Base-by-base conservation (phyloP, 1,140 invertebrate species). In the Calephelis nemesis region DNA sequence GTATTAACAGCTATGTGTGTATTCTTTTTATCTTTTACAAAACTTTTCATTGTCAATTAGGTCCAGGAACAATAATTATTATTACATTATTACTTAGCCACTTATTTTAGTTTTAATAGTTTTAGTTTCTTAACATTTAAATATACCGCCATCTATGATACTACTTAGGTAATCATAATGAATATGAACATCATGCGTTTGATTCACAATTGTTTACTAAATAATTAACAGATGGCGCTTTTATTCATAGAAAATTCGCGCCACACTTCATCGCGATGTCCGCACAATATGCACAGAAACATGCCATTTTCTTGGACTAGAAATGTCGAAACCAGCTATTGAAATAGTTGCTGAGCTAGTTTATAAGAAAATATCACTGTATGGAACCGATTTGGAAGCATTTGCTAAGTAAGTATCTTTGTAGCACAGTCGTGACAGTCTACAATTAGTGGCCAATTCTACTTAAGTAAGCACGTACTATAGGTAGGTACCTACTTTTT, bases 341-440 rank as follows among this genome's bases (percentile, higher is more conserved):
- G 92, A 93, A 70, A 73, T 93, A 39, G 91, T 93, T 60, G 83
- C 89, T 8, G 93, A 93, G 79, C 74, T 94, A 8, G 74, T 88
- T 15, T 92, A 86, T 75, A 92, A 91, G 77, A 93, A 93, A 79
- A 63, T 94, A 19, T 66, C 72, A 47, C 64, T 92, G 5, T 93
- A 92, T 73, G 90, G 78, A n/a, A 52, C 81, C 9, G 93, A 94
- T 81, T 87, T 94, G 69, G 93, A 94, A 82, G 88, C 87, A 39
- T 94, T 94, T 84, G 89, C 92, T 8, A 93, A 93, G 93, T 94
- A 85, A 66, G 79, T 45, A 45, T 30, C 30, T 30, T 30, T 45
- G 42, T 4, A 45, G 42, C 8, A 45, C 42, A 45, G 42, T 45
- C 30, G 30, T 30, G 30, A 30, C 30, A 30, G 30, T 30, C 30